Percentiles rank a stretch among this genome's conserved stretches.
phyloP scores from a whole-genome alignment of 1,140 invertebrate species.

The Rhyacophila brunnea region DNA sequence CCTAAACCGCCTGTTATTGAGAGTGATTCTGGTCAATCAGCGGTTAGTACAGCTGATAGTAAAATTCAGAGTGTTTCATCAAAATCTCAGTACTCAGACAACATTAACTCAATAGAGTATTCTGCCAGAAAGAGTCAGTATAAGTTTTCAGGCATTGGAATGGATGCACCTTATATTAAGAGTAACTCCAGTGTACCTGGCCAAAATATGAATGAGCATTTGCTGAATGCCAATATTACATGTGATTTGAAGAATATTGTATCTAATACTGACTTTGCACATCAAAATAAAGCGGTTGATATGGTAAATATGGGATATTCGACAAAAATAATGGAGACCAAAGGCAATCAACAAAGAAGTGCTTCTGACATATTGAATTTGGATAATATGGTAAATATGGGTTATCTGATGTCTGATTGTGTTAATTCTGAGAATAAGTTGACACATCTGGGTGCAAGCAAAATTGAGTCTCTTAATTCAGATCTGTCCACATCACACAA shows the following conservation, averaged over 20 bases:
- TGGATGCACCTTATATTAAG: conserved; percentile 6
- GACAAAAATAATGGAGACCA: conserved; percentile 17
- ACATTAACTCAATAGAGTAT: conserved; percentile 5
- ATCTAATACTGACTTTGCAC: conserved; percentile 5
- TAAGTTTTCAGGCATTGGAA: conserved; percentile 8
- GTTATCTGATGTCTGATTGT: conserved; percentile 43
- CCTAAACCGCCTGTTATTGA: no score
- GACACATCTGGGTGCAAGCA: neutral
- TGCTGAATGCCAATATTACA: neutral
- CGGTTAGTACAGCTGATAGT: neutral
- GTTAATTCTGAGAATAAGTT: conserved; percentile 20
- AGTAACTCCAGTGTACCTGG: neutral
- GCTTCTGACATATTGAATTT: conserved; percentile 29
- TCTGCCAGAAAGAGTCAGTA: conserved; percentile 5
- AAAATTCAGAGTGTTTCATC: neutral
- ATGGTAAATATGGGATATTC: conserved; percentile 41
- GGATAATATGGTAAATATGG: conserved; percentile 53
- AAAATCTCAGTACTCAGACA: neutral
- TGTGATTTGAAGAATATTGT: conserved; percentile 12
- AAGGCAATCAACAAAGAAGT: conserved; percentile 1
- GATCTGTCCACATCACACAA: neutral
- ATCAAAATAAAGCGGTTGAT: conserved; percentile 36
- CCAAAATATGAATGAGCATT: neutral
- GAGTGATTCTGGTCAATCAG: neutral
- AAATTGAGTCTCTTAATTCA: conserved; percentile 2